Evolutionary conservation across 2,113 vertebrate species (phyloP).

Genomic region (Gobio gobio): DNA sequence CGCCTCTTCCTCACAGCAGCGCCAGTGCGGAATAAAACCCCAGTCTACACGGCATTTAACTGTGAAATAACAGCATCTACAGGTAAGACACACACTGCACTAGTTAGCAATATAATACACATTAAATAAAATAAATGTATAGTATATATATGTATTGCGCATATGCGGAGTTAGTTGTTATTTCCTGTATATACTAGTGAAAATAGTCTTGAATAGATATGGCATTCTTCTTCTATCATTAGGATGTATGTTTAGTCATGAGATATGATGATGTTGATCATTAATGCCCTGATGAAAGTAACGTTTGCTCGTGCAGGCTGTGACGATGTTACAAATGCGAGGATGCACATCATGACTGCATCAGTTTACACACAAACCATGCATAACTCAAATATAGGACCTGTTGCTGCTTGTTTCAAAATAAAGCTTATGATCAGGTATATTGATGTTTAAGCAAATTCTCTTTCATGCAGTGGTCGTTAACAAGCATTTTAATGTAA

Average conservation of each 20-base stretch:
- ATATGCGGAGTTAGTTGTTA: background rate
- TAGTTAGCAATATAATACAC: background rate
- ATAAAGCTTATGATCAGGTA: background rate
- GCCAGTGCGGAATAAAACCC: constrained; percentile 58
- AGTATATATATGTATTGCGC: background rate
- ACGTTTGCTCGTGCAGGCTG: background rate
- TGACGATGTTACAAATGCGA: background rate
- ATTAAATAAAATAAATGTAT: background rate
- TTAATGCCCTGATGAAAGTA: background rate
- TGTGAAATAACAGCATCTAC: background rate
- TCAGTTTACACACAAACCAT: background rate
- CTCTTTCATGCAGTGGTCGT: background rate
- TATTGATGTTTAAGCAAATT: background rate
- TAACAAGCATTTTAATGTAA: background rate
- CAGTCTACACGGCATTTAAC: background rate
- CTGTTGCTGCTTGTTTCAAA: background rate
- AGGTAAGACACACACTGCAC: constrained; percentile 18
- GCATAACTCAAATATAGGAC: background rate
- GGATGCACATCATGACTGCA: background rate
- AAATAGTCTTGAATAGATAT: background rate
- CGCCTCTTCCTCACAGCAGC: constrained; percentile 22
- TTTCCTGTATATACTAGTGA: background rate
- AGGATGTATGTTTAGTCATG: too few relatives aligned
- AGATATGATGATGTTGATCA: background rate
- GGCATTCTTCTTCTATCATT: background rate